Evolutionary conservation across 1,140 invertebrate genomes (phyloP).

Genomic region (Neodiprion lecontei): DNA sequence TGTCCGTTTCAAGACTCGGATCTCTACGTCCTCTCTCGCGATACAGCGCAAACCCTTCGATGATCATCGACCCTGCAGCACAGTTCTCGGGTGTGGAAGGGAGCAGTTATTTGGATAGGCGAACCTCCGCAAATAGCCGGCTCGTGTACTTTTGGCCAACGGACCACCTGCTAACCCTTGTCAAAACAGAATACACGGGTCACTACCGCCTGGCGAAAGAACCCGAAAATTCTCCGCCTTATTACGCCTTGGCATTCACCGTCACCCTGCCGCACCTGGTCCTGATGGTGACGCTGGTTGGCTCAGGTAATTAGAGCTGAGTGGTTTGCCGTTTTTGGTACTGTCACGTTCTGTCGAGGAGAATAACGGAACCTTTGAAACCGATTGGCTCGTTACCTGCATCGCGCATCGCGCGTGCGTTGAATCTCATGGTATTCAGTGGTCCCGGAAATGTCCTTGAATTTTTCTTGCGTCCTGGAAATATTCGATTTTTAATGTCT

Average conservation of each 20-base stretch:
- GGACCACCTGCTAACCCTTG: slow-evolving; percentile 6
- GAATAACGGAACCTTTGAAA: no score
- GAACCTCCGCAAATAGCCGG: background rate
- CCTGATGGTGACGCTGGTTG: background rate
- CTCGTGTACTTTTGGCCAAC: background rate
- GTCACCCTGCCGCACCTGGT: background rate
- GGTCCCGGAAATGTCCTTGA: no score
- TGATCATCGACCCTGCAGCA: background rate
- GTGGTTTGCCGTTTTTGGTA: background rate
- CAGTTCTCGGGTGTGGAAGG: background rate
- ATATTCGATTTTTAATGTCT: no score
- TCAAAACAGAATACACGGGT: background rate
- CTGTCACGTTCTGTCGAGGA: no score
- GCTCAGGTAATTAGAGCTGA: background rate
- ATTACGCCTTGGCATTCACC: background rate
- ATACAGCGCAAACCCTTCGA: no score
- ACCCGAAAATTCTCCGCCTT: background rate
- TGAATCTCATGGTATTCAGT: no score
- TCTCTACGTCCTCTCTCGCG: slow-evolving; percentile 5
- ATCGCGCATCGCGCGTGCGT: no score
- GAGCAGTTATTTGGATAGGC: background rate
- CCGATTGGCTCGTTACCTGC: no score
- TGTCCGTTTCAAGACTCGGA: slow-evolving; percentile 36
- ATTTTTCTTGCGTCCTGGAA: no score
- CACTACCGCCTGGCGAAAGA: background rate